Conservation (phyloP, 2,113 vertebrate genomes). For the Petromus typicus region DNA sequence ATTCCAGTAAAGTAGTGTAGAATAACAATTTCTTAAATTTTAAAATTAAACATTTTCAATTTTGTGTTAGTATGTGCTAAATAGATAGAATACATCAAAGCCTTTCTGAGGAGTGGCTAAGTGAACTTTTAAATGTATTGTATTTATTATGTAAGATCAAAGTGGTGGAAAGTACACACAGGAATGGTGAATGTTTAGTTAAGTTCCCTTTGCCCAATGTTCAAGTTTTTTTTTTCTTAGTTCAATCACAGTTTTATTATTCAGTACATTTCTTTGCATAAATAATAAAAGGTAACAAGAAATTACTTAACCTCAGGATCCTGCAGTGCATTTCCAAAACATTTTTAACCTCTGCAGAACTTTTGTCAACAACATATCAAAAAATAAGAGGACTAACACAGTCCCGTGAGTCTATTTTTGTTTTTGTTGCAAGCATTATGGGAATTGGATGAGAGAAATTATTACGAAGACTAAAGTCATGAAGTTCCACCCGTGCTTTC, state of each 20-base stretch:
- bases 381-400: background rate
- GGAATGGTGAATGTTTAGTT: background rate
- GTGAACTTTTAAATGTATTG: background rate
- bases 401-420: background rate
- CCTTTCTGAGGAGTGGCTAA: background rate
- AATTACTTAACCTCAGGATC: background rate
- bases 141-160: background rate
- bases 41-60: background rate
- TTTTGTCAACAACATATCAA: background rate
- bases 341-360: background rate
- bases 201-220: background rate
- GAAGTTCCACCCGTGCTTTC: background rate
- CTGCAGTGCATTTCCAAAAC: background rate
- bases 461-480: background rate
- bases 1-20: background rate
- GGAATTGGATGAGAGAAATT: background rate
- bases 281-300: background rate
- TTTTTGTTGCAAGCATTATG: background rate
- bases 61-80: background rate
- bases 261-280: background rate
- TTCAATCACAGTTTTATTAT: background rate
- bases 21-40: background rate
- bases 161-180: background rate
- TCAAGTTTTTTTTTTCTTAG: background rate
- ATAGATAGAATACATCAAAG: background rate